These are phyloP conservation scores for Diarsia mendica DNA, from an alignment of 2,888 invertebrate genomes.

Conservation along the genomic window DNA sequence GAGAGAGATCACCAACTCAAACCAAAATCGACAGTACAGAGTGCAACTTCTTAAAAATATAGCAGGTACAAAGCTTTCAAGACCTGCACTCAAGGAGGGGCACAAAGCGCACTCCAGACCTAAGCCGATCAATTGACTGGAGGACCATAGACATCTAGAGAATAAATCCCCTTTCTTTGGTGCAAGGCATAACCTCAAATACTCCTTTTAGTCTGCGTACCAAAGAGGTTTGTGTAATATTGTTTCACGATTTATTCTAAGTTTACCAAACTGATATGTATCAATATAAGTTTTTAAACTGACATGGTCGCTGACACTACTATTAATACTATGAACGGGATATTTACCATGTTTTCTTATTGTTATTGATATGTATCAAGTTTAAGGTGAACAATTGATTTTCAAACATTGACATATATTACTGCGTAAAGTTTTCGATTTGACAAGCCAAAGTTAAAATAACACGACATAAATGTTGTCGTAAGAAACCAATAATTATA, in stretches of 20 bases:
- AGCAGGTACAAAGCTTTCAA: slow-evolving; percentile 17
- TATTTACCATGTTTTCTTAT: too few relatives aligned
- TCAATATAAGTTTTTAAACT: too few relatives aligned
- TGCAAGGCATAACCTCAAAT: slow-evolving; percentile 25
- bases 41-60: slow-evolving; percentile 7
- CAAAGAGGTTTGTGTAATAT: too few relatives aligned
- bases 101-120: slow-evolving; percentile 45
- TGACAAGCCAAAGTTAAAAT: background rate
- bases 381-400: too few relatives aligned
- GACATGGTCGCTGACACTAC: too few relatives aligned
- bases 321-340: too few relatives aligned
- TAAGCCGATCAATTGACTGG: slow-evolving; percentile 55
- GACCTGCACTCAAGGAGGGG: slow-evolving; percentile 2
- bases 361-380: too few relatives aligned
- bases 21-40: slow-evolving; percentile 1
- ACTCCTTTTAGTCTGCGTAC: background rate
- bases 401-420: too few relatives aligned
- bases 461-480: slow-evolving; percentile 1
- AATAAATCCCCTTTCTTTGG: slow-evolving; percentile 35
- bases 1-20: background rate
- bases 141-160: slow-evolving; percentile 49
- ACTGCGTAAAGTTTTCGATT: background rate
- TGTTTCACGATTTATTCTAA: background rate
- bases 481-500: background rate
- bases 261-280: background rate